A percentile compares a stretch with the other conserved stretches of the same genome.
Conservation (phyloP, 2,888 invertebrate genomes). For the Pogonocherus hispidulus region DNA sequence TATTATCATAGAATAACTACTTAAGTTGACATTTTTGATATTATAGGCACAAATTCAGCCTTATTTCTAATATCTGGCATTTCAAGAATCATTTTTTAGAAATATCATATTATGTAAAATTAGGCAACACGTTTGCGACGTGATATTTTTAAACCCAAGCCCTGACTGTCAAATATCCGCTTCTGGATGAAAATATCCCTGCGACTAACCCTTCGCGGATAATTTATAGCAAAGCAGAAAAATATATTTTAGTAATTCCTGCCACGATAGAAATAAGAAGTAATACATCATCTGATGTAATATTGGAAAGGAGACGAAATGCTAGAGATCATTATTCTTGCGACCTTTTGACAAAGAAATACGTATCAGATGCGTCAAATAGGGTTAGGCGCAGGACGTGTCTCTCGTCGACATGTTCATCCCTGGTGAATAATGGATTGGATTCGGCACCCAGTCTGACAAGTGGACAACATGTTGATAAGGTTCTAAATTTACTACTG, state of each 20-base stretch:
- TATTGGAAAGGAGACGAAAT: conserved; percentile 54
- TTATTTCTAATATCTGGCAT: no score
- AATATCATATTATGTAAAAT: conserved; percentile 1
- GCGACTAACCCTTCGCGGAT: not conserved
- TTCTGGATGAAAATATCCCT: not conserved
- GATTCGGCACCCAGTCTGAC: conserved; percentile 55
- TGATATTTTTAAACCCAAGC: not conserved
- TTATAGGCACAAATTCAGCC: no score
- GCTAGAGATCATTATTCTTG: conserved; percentile 59
- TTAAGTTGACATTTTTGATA: no score
- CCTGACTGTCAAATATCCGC: not conserved
- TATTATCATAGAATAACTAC: no score
- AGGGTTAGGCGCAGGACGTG: conserved; percentile 56
- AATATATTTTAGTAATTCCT: conserved; percentile 46
- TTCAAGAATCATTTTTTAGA: no score
- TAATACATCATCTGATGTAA: conserved; percentile 56
- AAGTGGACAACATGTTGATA: conserved; percentile 59
- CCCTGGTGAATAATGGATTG: conserved; percentile 60
- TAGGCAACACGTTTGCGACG: not conserved
- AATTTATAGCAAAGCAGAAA: conserved; percentile 28
- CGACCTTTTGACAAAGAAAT: conserved; percentile 59
- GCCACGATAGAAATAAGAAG: conserved; percentile 51
- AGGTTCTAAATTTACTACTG: conserved; percentile 45
- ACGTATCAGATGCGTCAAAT: conserved; percentile 60
- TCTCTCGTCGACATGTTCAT: conserved; percentile 57